phyloP scores from a whole-genome alignment of 2,797 vertebrate species.

The Falco cherrug region DNA sequence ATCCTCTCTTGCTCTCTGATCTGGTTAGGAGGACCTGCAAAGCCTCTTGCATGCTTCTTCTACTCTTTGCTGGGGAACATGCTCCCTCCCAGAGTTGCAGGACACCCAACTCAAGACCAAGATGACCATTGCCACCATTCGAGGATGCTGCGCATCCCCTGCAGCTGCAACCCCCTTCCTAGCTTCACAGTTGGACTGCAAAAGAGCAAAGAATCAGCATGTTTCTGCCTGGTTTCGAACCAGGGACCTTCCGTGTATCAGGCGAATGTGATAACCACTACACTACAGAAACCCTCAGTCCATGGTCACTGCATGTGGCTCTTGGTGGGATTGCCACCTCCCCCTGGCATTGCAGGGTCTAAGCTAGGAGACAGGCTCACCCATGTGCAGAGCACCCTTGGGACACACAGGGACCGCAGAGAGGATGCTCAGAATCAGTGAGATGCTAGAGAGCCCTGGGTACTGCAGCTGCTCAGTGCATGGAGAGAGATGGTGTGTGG shows the following conservation, averaged over 20 bases:
- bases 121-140: not conserved
- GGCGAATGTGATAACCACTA: slow-evolving; percentile 57
- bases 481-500: accelerated
- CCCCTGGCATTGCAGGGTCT: not conserved
- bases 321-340: not conserved
- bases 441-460: not conserved
- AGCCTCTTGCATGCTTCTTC: not conserved
- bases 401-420: not conserved
- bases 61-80: not conserved
- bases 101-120: not conserved
- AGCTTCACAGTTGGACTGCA: not conserved
- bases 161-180: not conserved
- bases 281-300: slow-evolving; percentile 26
- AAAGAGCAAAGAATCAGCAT: accelerated
- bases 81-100: not conserved
- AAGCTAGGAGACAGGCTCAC: not conserved
- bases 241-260: slow-evolving; percentile 60
- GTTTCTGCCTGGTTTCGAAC: slow-evolving; percentile 65
- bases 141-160: not conserved
- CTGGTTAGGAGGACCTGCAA: slow-evolving; percentile 33
- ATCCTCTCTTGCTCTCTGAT: slow-evolving; percentile 62
- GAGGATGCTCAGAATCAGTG: not conserved
- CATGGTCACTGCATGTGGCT: accelerated
- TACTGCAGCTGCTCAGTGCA: not conserved
- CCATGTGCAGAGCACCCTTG: accelerated